phyloP scores from a whole-genome alignment of 2,888 invertebrate genomes.

The Leptarthrus brevirostris region DNA sequence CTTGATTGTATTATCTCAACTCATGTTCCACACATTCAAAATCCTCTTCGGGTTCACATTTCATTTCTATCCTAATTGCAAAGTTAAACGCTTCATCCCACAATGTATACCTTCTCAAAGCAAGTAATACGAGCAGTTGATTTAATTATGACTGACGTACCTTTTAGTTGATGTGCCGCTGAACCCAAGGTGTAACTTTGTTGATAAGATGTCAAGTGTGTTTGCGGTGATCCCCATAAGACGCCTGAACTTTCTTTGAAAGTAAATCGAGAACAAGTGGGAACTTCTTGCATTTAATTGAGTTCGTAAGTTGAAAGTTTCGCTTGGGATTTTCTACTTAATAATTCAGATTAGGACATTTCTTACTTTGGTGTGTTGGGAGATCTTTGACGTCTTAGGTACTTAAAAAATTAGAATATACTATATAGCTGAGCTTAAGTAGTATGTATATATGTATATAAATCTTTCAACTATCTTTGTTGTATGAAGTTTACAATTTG shows the following conservation, averaged over 20 bases:
- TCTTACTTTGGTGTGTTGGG: background rate
- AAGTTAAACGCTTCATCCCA: background rate
- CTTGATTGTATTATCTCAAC: too few relatives aligned
- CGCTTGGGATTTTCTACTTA: conserved; percentile 4
- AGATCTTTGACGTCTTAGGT: background rate
- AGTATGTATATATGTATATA: too few relatives aligned
- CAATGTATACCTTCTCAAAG: conserved; percentile 10
- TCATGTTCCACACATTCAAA: too few relatives aligned
- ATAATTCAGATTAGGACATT: conserved; percentile 10
- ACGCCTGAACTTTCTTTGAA: conserved; percentile 13
- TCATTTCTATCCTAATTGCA: background rate
- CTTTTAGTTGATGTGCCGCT: conserved; percentile 28
- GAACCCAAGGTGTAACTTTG: conserved; percentile 46
- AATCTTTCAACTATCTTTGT: too few relatives aligned
- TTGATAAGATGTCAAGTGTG: conserved; percentile 41
- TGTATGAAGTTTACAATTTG: too few relatives aligned
- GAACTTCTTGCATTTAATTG: conserved; percentile 28
- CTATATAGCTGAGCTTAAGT: too few relatives aligned
- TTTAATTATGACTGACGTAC: conserved; percentile 43
- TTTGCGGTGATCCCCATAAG: conserved; percentile 24
- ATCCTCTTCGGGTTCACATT: too few relatives aligned
- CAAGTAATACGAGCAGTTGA: conserved; percentile 42
- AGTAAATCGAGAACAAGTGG: conserved; percentile 3
- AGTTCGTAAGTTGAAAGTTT: conserved; percentile 33
- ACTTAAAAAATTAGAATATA: too few relatives aligned